Base-by-base conservation (phyloP, 2,888 invertebrate genomes). In the Opisthograptis luteolata region DNA sequence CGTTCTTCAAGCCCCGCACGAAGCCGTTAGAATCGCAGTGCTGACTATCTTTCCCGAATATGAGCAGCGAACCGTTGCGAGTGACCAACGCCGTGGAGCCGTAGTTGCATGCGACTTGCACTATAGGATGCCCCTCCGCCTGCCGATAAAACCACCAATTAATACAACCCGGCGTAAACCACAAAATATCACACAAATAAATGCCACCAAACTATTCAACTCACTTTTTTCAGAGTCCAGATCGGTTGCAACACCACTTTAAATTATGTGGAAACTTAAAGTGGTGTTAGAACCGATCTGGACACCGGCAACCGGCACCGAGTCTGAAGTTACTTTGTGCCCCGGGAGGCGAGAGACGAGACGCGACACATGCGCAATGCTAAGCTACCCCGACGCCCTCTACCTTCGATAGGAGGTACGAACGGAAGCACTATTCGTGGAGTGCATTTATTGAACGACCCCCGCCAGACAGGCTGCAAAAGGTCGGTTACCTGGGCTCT, bases 21-120 rank as follows among this genome's bases (percentile, higher is more conserved):
- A 94, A 87, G n/a, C 96, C 95, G 73, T 72, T 78, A 0, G 94
- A 88, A 84, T 97, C 97, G 65, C 95, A 95, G 75, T 97, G 95
- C 3, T 95, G 93, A 7, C 95, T 96, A 81, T 99, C 98, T 79
- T 98, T 98, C 30, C 99, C 98, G 81, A 96, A 98, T 95, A 99
- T 96, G 45, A 96, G 93, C 25, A 99, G 88, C 68, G 96, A 95
- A 0, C 99, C 99, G 43, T 96, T 96, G 69, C 95, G 94, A 1
- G 97, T 97, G 0, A 99, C 96, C 54, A 99, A 92, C 2, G 98
- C 98, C 6, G 98, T 97, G 1, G 98, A 97, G 3, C 98, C 98
- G 83, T 97, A 97, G 83, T 98, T 99, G 75, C 98, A 98, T 0
- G 98, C 97, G 0, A 96, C 96, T 66, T 94, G 94, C 0, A 95